Evolutionary conservation across 2,888 invertebrate species (phyloP).

Genomic region (Rhagium mordax): DNA sequence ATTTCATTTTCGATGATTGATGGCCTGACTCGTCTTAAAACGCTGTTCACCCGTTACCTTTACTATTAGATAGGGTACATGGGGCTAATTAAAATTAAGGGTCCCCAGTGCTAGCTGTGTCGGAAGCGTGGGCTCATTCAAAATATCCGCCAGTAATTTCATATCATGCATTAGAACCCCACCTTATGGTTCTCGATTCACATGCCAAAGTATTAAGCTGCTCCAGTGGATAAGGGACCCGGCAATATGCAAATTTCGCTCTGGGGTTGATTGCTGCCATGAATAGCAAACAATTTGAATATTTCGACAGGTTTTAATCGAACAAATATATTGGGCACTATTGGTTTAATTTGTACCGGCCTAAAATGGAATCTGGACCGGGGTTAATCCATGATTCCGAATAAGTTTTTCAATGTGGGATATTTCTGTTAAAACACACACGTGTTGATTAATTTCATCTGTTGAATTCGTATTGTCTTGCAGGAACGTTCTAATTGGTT

Average conservation of each 20-base stretch:
- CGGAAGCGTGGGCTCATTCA: constrained; percentile 30
- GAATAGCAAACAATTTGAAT: constrained; percentile 41
- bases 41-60: background rate
- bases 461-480: too few relatives aligned
- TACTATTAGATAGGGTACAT: constrained; percentile 1
- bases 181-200: constrained; percentile 25
- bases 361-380: background rate
- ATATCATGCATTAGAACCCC: constrained; percentile 35
- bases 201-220: constrained; percentile 17
- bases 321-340: constrained; percentile 13
- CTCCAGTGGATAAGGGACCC: constrained; percentile 28
- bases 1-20: constrained; percentile 47
- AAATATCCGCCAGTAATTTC: constrained; percentile 37
- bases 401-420: too few relatives aligned
- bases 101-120: constrained; percentile 13
- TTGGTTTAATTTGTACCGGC: background rate
- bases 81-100: constrained; percentile 34
- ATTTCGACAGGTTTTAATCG: constrained; percentile 33
- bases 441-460: too few relatives aligned
- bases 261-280: constrained; percentile 35
- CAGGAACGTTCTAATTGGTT: too few relatives aligned
- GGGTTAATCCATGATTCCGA: background rate
- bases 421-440: too few relatives aligned
- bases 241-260: constrained; percentile 44
- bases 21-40: constrained; percentile 23